Percentiles rank a stretch among this genome's conserved stretches.
Conservation (phyloP, 2,888 invertebrate species). For the Drosophila glabriapex region DNA sequence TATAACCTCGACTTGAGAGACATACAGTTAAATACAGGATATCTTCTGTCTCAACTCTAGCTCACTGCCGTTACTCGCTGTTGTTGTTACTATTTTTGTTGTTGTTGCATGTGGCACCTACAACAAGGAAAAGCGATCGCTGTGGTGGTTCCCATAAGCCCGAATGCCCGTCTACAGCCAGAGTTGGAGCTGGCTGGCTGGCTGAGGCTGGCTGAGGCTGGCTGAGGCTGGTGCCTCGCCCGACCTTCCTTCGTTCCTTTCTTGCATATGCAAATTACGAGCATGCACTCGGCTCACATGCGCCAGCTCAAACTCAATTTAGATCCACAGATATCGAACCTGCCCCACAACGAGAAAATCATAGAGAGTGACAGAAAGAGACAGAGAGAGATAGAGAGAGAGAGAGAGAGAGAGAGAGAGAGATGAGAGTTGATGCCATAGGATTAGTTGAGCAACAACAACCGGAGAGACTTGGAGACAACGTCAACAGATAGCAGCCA, state of each 20-base stretch:
- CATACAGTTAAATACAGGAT: slow-evolving; percentile 1
- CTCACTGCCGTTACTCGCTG: background rate
- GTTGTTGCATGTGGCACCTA: slow-evolving; percentile 66
- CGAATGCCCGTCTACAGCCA: background rate
- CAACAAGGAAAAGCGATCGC: slow-evolving; percentile 51
- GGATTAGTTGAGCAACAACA: slow-evolving; percentile 50
- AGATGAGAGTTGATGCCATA: slow-evolving; percentile 41
- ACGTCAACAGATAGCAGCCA: slow-evolving; percentile 6
- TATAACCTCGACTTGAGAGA: background rate
- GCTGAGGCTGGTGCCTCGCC: slow-evolving; percentile 45
- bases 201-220: background rate
- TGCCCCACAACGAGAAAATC: slow-evolving; percentile 56
- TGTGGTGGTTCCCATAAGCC: slow-evolving; percentile 79
- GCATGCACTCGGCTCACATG: slow-evolving; percentile 71
- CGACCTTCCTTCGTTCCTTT: slow-evolving; percentile 38
- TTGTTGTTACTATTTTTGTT: slow-evolving; percentile 22
- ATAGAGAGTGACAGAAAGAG: slow-evolving; percentile 41
- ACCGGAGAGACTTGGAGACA: slow-evolving; percentile 37
- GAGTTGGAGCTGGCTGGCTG: background rate
- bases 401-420: slow-evolving; percentile 37
- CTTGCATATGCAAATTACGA: slow-evolving; percentile 82
- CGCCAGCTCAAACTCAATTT: slow-evolving; percentile 81
- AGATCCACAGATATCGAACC: slow-evolving; percentile 70
- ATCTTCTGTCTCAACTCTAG: background rate
- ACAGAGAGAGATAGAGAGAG: slow-evolving; percentile 26